Conservation (phyloP, 2,797 vertebrate species). For the Glyptemys insculpta region DNA sequence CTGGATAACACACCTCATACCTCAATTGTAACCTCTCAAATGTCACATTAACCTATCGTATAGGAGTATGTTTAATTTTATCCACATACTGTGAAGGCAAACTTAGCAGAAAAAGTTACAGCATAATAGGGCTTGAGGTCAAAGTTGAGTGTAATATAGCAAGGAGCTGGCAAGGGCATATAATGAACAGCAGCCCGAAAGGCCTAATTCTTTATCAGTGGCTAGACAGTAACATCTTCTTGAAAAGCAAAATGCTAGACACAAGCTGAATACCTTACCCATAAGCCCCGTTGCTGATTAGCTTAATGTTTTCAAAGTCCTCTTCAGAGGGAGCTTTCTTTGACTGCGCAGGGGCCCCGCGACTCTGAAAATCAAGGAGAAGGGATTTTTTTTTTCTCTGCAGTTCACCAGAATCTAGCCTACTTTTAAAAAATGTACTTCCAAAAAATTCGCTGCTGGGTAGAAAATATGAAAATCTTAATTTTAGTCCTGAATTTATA, state of each 20-base stretch:
- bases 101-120: background rate
- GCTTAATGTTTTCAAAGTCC: slow-evolving; percentile 96
- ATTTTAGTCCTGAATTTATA: background rate
- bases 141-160: background rate
- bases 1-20: background rate
- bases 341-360: slow-evolving; percentile 81
- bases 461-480: background rate
- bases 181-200: background rate
- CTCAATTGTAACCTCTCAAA: background rate
- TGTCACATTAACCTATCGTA: background rate
- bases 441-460: background rate
- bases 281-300: slow-evolving; percentile 98
- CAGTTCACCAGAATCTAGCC: background rate
- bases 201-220: background rate
- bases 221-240: background rate
- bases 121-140: background rate
- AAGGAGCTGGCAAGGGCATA: background rate
- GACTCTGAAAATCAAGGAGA: slow-evolving; percentile 81
- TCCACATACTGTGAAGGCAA: background rate
- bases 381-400: background rate
- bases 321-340: slow-evolving; percentile 94
- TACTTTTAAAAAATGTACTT: background rate
- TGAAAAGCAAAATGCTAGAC: background rate
- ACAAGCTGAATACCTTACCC: slow-evolving; percentile 83
- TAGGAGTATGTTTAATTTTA: background rate